Evolutionary conservation across 2,888 invertebrate species (phyloP), one percentile per base, ranked within the genome.

Genomic region (Epiblema foenella): DNA sequence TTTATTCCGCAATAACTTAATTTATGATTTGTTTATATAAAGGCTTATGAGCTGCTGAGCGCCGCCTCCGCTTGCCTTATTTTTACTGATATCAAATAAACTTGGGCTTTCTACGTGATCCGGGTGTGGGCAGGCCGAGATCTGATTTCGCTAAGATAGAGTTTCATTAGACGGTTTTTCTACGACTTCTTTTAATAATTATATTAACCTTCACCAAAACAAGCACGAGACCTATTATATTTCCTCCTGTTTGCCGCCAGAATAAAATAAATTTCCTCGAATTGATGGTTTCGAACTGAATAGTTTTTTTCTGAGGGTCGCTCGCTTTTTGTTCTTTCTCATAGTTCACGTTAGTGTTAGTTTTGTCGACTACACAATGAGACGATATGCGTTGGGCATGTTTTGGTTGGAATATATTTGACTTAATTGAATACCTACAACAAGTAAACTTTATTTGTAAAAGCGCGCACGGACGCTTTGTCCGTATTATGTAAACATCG

Each of bases 121-220:
- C 75, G 74, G 77, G 81, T 83, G 81, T 79, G 82, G 84, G 79
- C 79, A 79, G 83, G 78, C 77, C 80, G 82, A 81, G 86, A 87
- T 91, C 89, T 87, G 86, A 89, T 91, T 91, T 89, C 91, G 87
- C 87, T 80, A 85, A 88, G 88, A 89, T 91, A 89, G 88, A 91
- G 87, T 91, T 91, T 89, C 91, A 85, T 85, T 83, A 83, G 83
- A 83, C 85, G 81, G 83, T 84, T 84, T 86, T 91, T 89, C 86
- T 90, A 89, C 84, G 89, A 90, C 86, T 91, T 91, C 89, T 89
- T 88, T 88, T 54, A 37, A 87, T 89, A 89, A 89, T 90, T 89
- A 88, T 86, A 83, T 87, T 76, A 81, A 75, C 81, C 81, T 83
- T 79, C 78, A 77, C 81, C 80, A 75, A 83, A 88, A 84, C 84